A percentile compares a stretch with the other conserved stretches of the same genome.
Evolutionary conservation across 2,888 invertebrate genomes (phyloP).

Genomic region (Chrysolina haemoptera): DNA sequence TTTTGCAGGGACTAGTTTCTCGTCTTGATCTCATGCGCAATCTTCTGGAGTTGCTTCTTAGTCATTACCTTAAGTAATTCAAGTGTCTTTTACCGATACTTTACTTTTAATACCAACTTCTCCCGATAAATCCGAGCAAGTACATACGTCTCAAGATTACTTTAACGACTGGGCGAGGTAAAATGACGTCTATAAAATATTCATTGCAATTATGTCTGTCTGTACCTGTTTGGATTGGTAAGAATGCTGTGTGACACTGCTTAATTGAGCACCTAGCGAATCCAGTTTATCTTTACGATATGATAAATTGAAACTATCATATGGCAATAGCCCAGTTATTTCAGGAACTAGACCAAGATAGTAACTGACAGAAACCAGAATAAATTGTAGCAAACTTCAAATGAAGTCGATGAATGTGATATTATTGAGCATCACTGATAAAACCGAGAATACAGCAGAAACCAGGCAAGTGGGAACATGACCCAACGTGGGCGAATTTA

Average conservation of each 20-base stretch:
- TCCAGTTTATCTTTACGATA: slow-evolving; percentile 23
- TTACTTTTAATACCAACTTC: slow-evolving; percentile 3
- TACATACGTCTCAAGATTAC: slow-evolving; percentile 18
- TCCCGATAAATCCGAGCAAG: slow-evolving; percentile 2
- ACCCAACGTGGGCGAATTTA: no score
- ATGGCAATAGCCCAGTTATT: slow-evolving; percentile 1
- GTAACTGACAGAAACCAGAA: no score
- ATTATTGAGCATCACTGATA: no score
- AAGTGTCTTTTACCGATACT: slow-evolving; percentile 11
- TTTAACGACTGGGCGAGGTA: slow-evolving; percentile 23
- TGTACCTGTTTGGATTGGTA: slow-evolving; percentile 19
- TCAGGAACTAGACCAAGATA: background rate
- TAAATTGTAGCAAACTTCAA: no score
- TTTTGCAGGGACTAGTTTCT: no score
- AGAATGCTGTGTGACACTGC: slow-evolving; percentile 26
- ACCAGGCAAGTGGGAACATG: no score
- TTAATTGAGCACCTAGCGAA: slow-evolving; percentile 28
- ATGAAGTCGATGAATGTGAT: no score
- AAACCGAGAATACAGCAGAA: no score
- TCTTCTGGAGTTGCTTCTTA: background rate
- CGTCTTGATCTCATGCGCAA: background rate
- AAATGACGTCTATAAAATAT: slow-evolving; percentile 25
- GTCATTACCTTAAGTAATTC: background rate
- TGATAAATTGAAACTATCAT: slow-evolving; percentile 25
- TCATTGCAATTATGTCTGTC: slow-evolving; percentile 27